Base-by-base conservation (phyloP, 2,113 vertebrate genomes). In the Myotis yumanensis region DNA sequence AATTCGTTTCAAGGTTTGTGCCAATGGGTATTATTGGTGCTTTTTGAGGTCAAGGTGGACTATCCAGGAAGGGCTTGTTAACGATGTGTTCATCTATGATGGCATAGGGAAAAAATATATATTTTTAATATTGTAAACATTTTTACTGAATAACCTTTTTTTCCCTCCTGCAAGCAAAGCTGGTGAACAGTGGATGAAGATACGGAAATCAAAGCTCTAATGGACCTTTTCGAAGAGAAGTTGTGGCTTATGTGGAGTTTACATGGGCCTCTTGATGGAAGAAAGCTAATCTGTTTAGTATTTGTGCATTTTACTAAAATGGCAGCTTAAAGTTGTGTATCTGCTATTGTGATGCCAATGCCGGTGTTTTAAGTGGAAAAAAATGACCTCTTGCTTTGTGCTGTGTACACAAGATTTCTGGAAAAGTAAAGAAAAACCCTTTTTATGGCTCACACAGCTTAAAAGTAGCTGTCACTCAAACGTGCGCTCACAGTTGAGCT, bases 391-490 rank as follows among this genome's bases (percentile, higher is more conserved):
- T 98, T 98, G 98, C 98, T 98, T 99, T 99, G 99, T 99, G 99
- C 99, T 99, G 98, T 99, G 99, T 99, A 99, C 99, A 99, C 99
- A 99, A 99, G 99, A 99, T 99, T 99, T 99, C 99, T 99, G 99
- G 99, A 99, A 99, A 99, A 98, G 98, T 98, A 99, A 99, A 99
- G 99, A 99, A 99, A 98, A 99, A 98, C 96, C 98, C 98, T 98
- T 98, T 98, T 99, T 98, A 98, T 98, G 98, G 98, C 99, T 99
- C 99, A 97, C 99, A 98, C 98, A 99, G 98, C 99, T 99, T 99
- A 97, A 98, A 98, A 98, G 98, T 99, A 99, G 99, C 99, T 99
- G 99, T 99, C 98, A 99, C 98, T 98, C 98, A 98, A 99, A 99
- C 98, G 96, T 99, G 99, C 99, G 97, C 98, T 99, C 99, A 98